These are phyloP conservation scores for Ectropis crepuscularia DNA, from an alignment of 2,888 invertebrate species.

Conservation along the genomic window DNA sequence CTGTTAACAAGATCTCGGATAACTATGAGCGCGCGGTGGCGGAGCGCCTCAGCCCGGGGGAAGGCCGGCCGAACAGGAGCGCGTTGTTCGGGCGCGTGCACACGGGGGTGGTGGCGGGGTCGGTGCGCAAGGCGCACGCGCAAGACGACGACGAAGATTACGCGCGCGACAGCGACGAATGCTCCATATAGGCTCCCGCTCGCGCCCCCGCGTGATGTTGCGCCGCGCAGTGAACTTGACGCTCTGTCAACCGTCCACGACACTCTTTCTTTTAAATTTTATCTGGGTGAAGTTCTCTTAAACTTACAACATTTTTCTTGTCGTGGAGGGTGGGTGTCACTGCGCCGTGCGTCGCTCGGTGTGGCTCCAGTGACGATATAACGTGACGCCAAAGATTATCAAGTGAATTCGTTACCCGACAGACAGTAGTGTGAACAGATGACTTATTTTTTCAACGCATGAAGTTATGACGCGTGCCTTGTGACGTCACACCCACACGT, in stretches of 20 bases:
- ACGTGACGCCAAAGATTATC: slow-evolving; percentile 70
- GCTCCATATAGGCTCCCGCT: slow-evolving; percentile 81
- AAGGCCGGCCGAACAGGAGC: slow-evolving; percentile 64
- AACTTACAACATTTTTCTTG: too few relatives aligned
- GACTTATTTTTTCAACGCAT: slow-evolving; percentile 80
- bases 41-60: slow-evolving; percentile 70
- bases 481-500: slow-evolving; percentile 47
- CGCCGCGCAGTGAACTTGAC: slow-evolving; percentile 26
- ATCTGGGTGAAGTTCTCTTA: too few relatives aligned
- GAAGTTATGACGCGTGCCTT: slow-evolving; percentile 77
- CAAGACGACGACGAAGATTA: slow-evolving; percentile 81
- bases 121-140: slow-evolving; percentile 63
- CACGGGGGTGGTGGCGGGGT: slow-evolving; percentile 74
- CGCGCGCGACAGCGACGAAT: slow-evolving; percentile 86
- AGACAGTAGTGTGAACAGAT: slow-evolving; percentile 59
- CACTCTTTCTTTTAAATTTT: too few relatives aligned
- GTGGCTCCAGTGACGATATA: slow-evolving; percentile 9
- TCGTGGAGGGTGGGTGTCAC: background rate
- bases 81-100: slow-evolving; percentile 76
- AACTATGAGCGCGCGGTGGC: slow-evolving; percentile 79
- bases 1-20: slow-evolving; percentile 80
- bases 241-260: background rate
- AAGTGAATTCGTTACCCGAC: slow-evolving; percentile 48
- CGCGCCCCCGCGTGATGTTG: slow-evolving; percentile 38
- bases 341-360: background rate